A percentile compares a stretch with the other conserved stretches of the same genome.
Evolutionary conservation across 2,888 invertebrate species (phyloP).

Genomic region (Kryphioiulus occultus): DNA sequence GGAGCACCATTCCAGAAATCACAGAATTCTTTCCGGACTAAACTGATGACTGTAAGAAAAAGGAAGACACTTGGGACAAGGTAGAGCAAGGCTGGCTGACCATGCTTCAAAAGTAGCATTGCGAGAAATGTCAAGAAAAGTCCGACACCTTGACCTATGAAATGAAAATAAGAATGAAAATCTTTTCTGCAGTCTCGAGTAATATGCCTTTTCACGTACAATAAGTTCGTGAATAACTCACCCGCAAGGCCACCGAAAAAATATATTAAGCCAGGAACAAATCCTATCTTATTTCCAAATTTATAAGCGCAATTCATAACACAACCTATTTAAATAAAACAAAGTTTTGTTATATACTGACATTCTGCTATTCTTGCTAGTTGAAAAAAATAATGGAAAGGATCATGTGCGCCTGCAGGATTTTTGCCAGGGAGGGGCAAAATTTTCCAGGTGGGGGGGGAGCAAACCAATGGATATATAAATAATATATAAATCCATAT

Average conservation of each 20-base stretch:
- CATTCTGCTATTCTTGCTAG: no score
- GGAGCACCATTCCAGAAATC: slow-evolving; percentile 9
- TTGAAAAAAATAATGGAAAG: no score
- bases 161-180: neutral
- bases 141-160: neutral
- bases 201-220: neutral
- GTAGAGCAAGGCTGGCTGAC: neutral
- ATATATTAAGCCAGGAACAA: neutral
- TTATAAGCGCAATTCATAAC: neutral
- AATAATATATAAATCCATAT: no score
- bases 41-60: neutral
- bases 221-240: neutral
- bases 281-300: neutral
- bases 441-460: no score
- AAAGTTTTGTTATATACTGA: no score
- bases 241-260: neutral
- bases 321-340: neutral
- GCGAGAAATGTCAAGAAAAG: neutral
- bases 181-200: neutral
- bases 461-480: no score
- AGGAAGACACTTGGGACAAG: neutral
- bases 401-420: no score
- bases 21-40: neutral
- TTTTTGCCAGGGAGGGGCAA: no score
- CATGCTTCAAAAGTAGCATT: neutral